A percentile compares a stretch with the other conserved stretches of the same genome.
Conservation (phyloP, 2,797 vertebrate genomes). For the Propithecus deckenii region DNA sequence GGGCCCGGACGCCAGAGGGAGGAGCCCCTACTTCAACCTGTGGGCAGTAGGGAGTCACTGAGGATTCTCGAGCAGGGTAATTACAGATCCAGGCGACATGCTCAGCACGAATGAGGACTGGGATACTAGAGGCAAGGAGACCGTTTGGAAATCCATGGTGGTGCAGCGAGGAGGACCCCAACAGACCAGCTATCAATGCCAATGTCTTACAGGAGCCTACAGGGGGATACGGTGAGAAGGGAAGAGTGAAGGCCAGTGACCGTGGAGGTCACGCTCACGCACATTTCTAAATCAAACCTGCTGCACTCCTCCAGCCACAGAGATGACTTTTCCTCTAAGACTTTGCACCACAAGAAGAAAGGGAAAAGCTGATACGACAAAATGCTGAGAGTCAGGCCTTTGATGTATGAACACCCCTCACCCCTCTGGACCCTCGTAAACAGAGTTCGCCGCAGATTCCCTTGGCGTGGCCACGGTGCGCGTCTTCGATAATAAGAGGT, state of each 20-base stretch:
- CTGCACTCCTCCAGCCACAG: background rate
- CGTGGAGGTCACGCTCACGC: accelerated
- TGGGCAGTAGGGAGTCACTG: background rate
- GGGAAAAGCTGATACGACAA: constrained; percentile 55
- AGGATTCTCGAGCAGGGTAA: background rate
- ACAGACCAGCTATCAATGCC: background rate
- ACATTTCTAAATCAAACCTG: background rate
- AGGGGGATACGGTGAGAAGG: background rate
- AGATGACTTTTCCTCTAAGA: background rate
- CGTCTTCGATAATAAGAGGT: background rate
- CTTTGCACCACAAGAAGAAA: background rate
- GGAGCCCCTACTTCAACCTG: too few relatives aligned
- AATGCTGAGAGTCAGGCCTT: constrained; percentile 34
- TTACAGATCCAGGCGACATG: accelerated
- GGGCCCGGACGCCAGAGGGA: background rate
- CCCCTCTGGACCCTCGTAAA: background rate
- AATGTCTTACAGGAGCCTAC: background rate
- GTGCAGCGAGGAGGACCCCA: accelerated
- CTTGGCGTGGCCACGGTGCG: background rate
- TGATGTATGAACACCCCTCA: constrained; percentile 52
- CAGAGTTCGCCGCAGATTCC: background rate
- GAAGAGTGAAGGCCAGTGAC: background rate
- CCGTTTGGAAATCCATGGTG: background rate
- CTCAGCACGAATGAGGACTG: background rate
- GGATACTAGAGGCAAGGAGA: background rate